A percentile compares a stretch with the other conserved stretches of the same genome.
These are phyloP conservation scores for Mus spretus DNA, from an alignment of 2,797 vertebrate genomes.

Conservation along the genomic window DNA sequence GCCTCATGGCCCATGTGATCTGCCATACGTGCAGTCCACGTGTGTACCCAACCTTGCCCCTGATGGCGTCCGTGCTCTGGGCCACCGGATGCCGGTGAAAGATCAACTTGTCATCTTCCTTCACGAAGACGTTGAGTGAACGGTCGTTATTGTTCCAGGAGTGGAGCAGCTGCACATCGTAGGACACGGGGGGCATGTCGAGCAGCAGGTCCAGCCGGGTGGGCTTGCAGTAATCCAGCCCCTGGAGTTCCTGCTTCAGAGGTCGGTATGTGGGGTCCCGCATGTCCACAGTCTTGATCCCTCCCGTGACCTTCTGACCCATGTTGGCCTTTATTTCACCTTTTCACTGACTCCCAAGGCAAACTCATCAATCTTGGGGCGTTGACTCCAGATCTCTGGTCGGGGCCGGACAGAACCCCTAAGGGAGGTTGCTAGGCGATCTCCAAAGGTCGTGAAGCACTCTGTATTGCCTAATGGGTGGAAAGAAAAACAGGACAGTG, in stretches of 20 bases:
- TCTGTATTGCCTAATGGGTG: conserved; percentile 87
- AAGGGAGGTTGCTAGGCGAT: conserved; percentile 80
- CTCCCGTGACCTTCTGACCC: conserved; percentile 99
- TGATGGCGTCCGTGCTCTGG: conserved; percentile 98
- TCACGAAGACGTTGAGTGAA: conserved; percentile 98
- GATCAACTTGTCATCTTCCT: conserved; percentile 97
- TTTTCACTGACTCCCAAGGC: conserved; percentile 64
- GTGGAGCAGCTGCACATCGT: conserved; percentile 94
- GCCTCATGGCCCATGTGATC: conserved; percentile 98
- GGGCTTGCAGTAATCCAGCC: conserved; percentile 96
- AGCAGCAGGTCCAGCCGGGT: conserved; percentile 96
- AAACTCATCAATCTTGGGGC: conserved; percentile 85
- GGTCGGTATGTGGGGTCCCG: conserved; percentile 96
- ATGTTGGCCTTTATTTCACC: conserved; percentile 89
- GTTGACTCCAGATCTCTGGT: conserved; percentile 81
- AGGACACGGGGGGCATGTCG: conserved; percentile 95
- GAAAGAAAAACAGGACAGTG: conserved; percentile 77
- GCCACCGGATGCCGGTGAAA: conserved; percentile 99
- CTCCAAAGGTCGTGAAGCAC: conserved; percentile 37
- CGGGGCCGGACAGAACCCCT: conserved; percentile 68
- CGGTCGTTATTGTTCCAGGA: conserved; percentile 99
- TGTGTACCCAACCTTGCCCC: conserved; percentile 97
- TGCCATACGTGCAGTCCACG: conserved; percentile 99
- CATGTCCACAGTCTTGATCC: conserved; percentile 99
- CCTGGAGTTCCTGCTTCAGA: conserved; percentile 96